Base-by-base conservation (phyloP, 2,888 invertebrate genomes). In the Luffia ferchaultella region DNA sequence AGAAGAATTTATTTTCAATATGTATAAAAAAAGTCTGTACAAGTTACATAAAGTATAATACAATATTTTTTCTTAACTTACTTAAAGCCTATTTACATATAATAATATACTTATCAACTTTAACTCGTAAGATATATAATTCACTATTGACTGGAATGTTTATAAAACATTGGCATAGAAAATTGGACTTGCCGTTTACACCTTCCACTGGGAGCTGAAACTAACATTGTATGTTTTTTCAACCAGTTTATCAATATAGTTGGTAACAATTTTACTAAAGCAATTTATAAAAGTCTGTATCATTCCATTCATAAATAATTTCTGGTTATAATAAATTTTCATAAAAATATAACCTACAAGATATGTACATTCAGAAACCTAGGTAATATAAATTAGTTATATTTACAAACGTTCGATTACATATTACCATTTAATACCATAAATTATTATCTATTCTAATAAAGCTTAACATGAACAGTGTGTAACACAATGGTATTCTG, bases 101-200 rank as follows among this genome's bases (percentile, higher is more conserved):
- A 59, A 58, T 62, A 62, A 54, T 62, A 61, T 57, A 60, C 59
- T 58, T 62, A 62, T 62, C 61, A 30, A 50, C 17, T 40, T n/a
- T 60, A 18, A 20, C 42, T 20, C 59, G 61, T 65, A 64, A 51
- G 54, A 54, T 50, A 63, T 62, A 59, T 57, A 63, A 61, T 65
- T 67, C 64, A 59, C 62, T 67, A 68, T 60, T 76, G 77, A 77
- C 77, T 77, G 70, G 73, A 70, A 71, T 64, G 55, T 62, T 64
- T 51, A n/a, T 51, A 30, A 58, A 58, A 66, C 61, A 65, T 67
- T 68, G 65, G 65, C 63, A 64, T 63, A 56, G 57, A 62, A 51
- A 52, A 47, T 49, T 17, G 49, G 52, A 50, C 50, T 53, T 51
- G n/a, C n/a, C 50, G 45, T 52, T 51, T 50, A 54, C 56, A 52